Evolutionary conservation across 2,113 vertebrate genomes (phyloP), one percentile per base, ranked within the genome.

Genomic region (Tretioscincus oriximinensis): DNA sequence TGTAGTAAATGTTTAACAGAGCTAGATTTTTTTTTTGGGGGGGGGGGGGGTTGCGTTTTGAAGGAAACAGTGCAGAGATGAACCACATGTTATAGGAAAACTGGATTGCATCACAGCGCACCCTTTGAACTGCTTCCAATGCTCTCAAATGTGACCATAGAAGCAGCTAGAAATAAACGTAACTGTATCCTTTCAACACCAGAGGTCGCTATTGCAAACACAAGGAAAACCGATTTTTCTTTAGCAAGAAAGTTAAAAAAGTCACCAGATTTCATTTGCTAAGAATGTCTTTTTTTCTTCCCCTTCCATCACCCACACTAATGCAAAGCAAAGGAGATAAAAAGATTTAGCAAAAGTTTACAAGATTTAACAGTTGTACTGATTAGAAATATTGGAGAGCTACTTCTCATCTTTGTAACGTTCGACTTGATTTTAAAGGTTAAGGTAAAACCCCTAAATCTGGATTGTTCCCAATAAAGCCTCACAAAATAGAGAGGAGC

Each of bases 111-210:
- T 31, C 3, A 3, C 31, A 72, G 81, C 28, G 35, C 16, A n/a
- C 22, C 20, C n/a, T 65, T 80, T 72, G 26, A 69, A 72, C 14
- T 22, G 18, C 5, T 80, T 84, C 77, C 24, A 76, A 1, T 3
- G 41, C 1, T 24, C n/a, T 51, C 76, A 22, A 64, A 28, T n/a
- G 20, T 5, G 7, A 7, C 7, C 14, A 3, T 0, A 22, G 90
- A 87, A 92, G 31, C 20, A 8, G 1, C 87, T 10, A 7, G 90
- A 89, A 87, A 60, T 5, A 7, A 16, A 7, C 1, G 2, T n/a
- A 54, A 22, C 12, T 64, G 14, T 22, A 61, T n/a, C 65, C 64
- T 67, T 61, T 66, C 11, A 14, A 66, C n/a, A 66, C 65, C 69
- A 84, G 71, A 74, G 65, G 77, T 16, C 72, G n/a, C 77, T 75